Percentiles rank a stretch among this genome's conserved stretches.
phyloP scores from a whole-genome alignment of 2,888 invertebrate species.

The Tipula lateralis region DNA sequence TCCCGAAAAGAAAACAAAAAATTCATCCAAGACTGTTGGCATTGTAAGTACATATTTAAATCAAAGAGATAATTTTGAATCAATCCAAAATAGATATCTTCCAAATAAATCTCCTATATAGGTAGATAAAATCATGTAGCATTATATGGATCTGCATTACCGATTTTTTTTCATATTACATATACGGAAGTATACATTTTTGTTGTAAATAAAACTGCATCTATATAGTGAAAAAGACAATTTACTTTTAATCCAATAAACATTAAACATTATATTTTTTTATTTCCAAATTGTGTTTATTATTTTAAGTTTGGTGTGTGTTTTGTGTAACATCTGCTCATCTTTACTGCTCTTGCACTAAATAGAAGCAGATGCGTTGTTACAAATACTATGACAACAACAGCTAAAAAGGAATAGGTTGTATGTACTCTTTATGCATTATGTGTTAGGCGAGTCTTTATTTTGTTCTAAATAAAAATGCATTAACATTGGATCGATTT shows the following conservation, averaged over 20 bases:
- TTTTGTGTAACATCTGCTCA: background rate
- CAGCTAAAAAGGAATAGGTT: background rate
- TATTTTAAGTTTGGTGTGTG: background rate
- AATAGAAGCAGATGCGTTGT: slow-evolving; percentile 11
- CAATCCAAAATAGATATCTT: background rate
- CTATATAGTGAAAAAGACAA: slow-evolving; percentile 1
- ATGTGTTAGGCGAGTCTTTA: background rate
- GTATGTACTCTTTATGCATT: background rate
- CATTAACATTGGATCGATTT: background rate
- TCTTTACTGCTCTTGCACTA: background rate
- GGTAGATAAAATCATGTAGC: background rate
- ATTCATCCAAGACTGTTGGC: background rate
- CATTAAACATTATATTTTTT: background rate
- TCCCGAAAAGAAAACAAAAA: background rate
- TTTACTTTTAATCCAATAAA: slow-evolving; percentile 24
- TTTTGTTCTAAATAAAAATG: background rate
- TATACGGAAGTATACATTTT: background rate
- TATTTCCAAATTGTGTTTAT: background rate
- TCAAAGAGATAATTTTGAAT: background rate
- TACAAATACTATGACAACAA: background rate
- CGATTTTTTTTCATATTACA: background rate
- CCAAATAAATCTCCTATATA: background rate
- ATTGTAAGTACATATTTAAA: background rate
- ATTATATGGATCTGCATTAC: background rate
- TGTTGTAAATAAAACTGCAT: background rate